These are phyloP conservation scores for Hydractinia symbiolongicarpus DNA, from an alignment of 30 jellyfish, hydroid and myxozoan species.

Conservation along the genomic window DNA sequence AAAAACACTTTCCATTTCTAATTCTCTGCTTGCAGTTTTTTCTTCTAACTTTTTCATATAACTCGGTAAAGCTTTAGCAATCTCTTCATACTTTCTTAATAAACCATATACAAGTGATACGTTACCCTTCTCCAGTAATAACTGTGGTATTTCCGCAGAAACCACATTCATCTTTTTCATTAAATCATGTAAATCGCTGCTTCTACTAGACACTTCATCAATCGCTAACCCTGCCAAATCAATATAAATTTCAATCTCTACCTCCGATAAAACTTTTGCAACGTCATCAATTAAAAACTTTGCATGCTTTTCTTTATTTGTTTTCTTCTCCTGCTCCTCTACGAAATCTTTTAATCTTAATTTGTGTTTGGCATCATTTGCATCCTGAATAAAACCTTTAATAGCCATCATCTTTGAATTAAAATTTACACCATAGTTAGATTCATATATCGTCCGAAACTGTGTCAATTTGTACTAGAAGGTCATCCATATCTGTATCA, in stretches of 20 bases:
- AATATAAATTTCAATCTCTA: not conserved
- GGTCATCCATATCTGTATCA: too few relatives aligned
- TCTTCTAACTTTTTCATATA: constrained; percentile 4
- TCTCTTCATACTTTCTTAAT: not conserved
- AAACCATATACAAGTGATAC: not conserved
- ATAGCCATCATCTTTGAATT: too few relatives aligned
- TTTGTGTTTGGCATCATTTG: constrained; percentile 11
- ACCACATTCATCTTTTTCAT: not conserved
- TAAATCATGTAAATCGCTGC: not conserved
- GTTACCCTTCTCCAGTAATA: not conserved
- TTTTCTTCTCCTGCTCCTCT: not conserved
- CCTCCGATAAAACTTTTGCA: not conserved
- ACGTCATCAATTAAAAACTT: not conserved
- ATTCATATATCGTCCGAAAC: too few relatives aligned
- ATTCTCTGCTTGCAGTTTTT: not conserved
- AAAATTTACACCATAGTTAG: too few relatives aligned
- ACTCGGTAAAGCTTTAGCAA: not conserved
- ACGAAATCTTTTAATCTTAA: not conserved
- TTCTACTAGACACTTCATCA: not conserved
- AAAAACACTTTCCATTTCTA: not conserved
- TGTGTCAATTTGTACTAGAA: too few relatives aligned
- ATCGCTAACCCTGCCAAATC: not conserved
- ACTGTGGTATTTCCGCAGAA: not conserved
- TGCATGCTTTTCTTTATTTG: not conserved
- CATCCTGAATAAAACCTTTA: not conserved